Conservation (phyloP, 2,113 vertebrate genomes). For the Willisornis vidua region DNA sequence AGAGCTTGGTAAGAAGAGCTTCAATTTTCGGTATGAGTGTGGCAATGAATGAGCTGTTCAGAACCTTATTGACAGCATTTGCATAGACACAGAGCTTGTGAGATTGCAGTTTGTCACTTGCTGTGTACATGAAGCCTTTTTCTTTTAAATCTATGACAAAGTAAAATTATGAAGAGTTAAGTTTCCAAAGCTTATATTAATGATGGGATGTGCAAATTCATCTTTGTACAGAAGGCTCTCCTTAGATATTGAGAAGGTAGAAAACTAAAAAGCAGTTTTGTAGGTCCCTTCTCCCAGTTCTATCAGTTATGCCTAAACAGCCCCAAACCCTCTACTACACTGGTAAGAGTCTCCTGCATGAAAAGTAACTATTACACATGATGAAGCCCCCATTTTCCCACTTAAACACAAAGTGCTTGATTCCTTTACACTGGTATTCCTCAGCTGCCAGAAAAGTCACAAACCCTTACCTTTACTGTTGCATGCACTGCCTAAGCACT, state of each 20-base stretch:
- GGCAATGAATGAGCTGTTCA: constrained; percentile 68
- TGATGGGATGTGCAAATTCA: background rate
- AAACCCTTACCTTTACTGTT: background rate
- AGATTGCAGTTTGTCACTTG: constrained; percentile 75
- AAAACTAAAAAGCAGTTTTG: background rate
- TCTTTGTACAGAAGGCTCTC: background rate
- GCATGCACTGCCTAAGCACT: background rate
- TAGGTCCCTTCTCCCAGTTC: background rate
- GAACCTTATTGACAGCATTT: constrained; percentile 72
- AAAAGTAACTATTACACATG: background rate
- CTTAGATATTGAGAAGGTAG: constrained; percentile 3
- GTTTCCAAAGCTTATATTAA: constrained; percentile 34
- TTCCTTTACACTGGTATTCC: background rate
- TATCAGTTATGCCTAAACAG: background rate
- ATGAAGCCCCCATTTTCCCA: background rate
- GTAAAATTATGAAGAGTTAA: background rate
- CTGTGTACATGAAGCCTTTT: constrained; percentile 37
- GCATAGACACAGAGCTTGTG: constrained; percentile 63
- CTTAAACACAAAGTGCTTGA: background rate
- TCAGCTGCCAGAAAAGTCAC: background rate
- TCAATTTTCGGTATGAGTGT: constrained; percentile 59
- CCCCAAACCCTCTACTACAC: background rate
- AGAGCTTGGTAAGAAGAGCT: constrained; percentile 59
- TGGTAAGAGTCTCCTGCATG: background rate
- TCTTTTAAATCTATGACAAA: background rate